A percentile compares a stretch with the other conserved stretches of the same genome.
Conservation (phyloP, 2,888 invertebrate genomes). For the Thalpophila matura region DNA sequence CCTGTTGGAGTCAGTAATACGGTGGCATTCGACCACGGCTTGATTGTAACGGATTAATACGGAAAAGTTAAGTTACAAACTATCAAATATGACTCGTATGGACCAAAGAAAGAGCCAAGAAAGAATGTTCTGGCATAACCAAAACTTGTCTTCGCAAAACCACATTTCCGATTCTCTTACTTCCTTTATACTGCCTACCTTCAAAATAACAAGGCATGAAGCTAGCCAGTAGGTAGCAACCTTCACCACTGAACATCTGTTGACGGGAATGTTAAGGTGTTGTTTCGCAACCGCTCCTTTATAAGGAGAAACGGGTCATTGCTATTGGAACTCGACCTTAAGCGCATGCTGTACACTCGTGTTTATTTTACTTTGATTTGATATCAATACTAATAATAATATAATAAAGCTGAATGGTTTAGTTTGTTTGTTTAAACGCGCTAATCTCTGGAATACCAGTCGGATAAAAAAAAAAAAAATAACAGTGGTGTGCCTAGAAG, state of each 20-base stretch:
- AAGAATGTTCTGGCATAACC: no score
- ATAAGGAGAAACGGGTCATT: conserved; percentile 85
- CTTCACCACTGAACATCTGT: conserved; percentile 77
- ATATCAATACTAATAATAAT: conserved; percentile 40
- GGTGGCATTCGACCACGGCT: no score
- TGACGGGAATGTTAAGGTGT: conserved; percentile 76
- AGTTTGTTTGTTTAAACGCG: no score
- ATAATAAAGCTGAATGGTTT: no score
- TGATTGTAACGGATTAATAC: no score
- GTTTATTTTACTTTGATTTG: conserved; percentile 61
- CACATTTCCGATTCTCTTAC: background rate
- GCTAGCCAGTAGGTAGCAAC: conserved; percentile 61
- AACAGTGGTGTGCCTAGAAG: no score
- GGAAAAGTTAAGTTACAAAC: no score
- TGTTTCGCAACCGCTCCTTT: conserved; percentile 78
- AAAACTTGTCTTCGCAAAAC: background rate
- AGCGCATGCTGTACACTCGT: conserved; percentile 48
- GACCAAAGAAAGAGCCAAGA: no score
- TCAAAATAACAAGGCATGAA: conserved; percentile 30
- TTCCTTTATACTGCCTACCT: conserved; percentile 41
- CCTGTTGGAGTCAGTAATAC: no score
- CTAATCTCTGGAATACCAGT: no score
- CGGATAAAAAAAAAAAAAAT: no score
- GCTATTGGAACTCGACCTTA: conserved; percentile 80
- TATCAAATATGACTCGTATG: no score